Evolutionary conservation across 2,797 vertebrate genomes (phyloP).

Genomic region (Enteromius viviparus): DNA sequence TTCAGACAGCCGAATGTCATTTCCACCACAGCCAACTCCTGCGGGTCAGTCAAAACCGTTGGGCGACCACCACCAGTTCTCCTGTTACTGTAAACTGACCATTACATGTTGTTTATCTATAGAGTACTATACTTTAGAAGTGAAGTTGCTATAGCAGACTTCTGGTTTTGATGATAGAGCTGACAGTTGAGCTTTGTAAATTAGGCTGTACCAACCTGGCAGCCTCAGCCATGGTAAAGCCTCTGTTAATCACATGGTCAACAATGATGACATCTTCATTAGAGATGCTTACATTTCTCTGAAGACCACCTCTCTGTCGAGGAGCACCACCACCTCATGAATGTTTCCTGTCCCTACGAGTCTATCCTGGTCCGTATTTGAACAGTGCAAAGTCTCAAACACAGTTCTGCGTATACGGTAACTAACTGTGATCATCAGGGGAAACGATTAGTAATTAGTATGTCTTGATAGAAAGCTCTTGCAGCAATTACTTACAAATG

Average conservation of each 20-base stretch:
- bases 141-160: not conserved
- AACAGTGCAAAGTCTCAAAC: not conserved
- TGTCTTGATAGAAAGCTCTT: too few species aligned
- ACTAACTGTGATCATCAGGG: not conserved
- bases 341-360: not conserved
- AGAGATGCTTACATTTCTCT: not conserved
- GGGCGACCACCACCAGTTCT: not conserved
- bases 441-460: not conserved
- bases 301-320: not conserved
- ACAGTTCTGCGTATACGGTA: not conserved
- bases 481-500: too few species aligned
- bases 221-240: not conserved
- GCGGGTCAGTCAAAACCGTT: not conserved
- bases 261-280: not conserved
- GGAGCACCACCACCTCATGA: not conserved
- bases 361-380: not conserved
- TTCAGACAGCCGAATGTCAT: too few species aligned
- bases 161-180: too few species aligned
- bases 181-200: not conserved
- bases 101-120: not conserved
- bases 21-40: conserved; percentile 1
- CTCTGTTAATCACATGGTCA: not conserved
- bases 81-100: not conserved
- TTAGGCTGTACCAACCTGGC: not conserved
- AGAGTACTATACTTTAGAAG: not conserved